Percentiles rank a stretch among this genome's conserved stretches.
Evolutionary conservation across 2,888 invertebrate species (phyloP).

Genomic region (Shargacucullia verbasci): DNA sequence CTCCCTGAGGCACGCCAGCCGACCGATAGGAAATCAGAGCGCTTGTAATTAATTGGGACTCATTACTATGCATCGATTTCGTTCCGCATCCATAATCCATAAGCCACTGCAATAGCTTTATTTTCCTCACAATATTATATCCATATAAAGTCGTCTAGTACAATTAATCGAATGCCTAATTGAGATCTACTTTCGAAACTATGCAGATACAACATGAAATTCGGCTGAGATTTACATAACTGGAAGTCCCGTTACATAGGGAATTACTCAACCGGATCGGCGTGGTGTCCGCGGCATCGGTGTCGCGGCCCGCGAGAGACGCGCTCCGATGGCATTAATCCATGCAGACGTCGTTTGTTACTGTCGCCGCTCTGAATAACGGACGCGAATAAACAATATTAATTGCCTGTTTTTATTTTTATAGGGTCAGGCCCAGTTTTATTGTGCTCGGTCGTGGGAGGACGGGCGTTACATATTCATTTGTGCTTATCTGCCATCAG

Average conservation of each 20-base stretch:
- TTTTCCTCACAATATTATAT: conserved; percentile 57
- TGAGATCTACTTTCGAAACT: conserved; percentile 82
- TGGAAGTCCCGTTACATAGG: conserved; percentile 86
- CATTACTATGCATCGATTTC: conserved; percentile 67
- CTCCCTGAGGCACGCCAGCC: conserved; percentile 64
- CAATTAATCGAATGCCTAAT: conserved; percentile 72
- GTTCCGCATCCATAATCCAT: conserved; percentile 67
- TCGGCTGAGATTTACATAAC: conserved; percentile 88
- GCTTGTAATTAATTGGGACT: conserved; percentile 67
- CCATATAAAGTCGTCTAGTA: conserved; percentile 57
- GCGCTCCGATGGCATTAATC: conserved; percentile 68
- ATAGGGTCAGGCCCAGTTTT: conserved; percentile 81
- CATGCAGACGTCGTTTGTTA: conserved; percentile 79
- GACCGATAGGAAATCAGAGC: conserved; percentile 64
- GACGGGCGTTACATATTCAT: conserved; percentile 85
- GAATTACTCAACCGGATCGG: conserved; percentile 85
- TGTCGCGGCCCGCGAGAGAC: conserved; percentile 49
- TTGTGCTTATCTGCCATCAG: conserved; percentile 85
- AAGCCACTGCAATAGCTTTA: conserved; percentile 57
- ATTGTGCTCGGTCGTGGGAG: conserved; percentile 82
- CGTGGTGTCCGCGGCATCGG: conserved; percentile 60
- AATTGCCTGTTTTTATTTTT: conserved; percentile 84
- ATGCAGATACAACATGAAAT: conserved; percentile 80
- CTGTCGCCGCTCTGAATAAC: conserved; percentile 82
- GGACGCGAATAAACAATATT: conserved; percentile 86